These are phyloP conservation scores for Kryptolebias marmoratus DNA, from an alignment of 2,113 vertebrate genomes.

Conservation along the genomic window DNA sequence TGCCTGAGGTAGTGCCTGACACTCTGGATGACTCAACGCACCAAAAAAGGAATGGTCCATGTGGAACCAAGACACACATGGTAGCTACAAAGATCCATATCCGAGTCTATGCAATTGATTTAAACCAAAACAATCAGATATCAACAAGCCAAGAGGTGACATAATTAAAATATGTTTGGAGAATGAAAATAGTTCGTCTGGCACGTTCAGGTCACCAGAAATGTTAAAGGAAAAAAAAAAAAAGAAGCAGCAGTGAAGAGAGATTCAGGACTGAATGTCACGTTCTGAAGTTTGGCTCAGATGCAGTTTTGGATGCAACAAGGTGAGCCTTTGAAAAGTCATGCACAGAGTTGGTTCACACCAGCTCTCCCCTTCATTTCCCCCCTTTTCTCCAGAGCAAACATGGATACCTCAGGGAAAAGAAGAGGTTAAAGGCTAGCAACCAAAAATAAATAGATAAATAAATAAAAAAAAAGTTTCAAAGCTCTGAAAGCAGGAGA, in stretches of 20 bases:
- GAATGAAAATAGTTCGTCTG: neutral
- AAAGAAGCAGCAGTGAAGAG: constrained; percentile 16
- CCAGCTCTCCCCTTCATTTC: constrained; percentile 44
- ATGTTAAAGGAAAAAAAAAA: neutral
- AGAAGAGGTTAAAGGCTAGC: constrained; percentile 63
- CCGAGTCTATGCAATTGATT: constrained; percentile 32
- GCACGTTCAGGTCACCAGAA: neutral
- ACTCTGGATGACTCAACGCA: constrained; percentile 49
- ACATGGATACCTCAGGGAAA: constrained; percentile 66
- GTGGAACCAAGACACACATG: constrained; percentile 87
- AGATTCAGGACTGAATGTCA: constrained; percentile 22
- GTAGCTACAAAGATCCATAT: constrained; percentile 73
- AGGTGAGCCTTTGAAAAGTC: constrained; percentile 69
- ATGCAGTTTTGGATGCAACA: constrained; percentile 65
- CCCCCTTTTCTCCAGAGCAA: constrained; percentile 67
- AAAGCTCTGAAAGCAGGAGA: constrained; percentile 40
- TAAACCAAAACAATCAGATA: constrained; percentile 16
- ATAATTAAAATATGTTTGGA: neutral
- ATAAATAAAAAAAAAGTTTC: constrained; percentile 24
- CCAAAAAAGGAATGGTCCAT: constrained; percentile 80
- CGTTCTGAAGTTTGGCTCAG: constrained; percentile 44
- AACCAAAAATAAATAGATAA: constrained; percentile 46
- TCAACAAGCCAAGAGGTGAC: neutral
- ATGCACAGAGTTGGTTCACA: constrained; percentile 53
- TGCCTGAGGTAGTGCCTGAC: constrained; percentile 57